Base-by-base conservation (phyloP, 2,797 vertebrate genomes). In the Poecile montanus region DNA sequence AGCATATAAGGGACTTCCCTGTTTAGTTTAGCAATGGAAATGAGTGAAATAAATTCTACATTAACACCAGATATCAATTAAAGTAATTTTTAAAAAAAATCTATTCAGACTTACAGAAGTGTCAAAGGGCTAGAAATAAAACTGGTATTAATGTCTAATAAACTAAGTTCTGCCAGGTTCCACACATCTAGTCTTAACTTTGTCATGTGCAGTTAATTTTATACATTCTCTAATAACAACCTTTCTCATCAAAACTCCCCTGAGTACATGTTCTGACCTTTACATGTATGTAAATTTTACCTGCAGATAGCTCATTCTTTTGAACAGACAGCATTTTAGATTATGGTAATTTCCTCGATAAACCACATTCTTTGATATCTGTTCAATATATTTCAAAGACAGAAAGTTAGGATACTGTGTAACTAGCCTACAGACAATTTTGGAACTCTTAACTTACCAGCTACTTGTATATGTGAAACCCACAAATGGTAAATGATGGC, bases 381-480 rank as follows among this genome's bases (percentile, higher is more conserved):
- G 25, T 32, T 45, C n/a, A 54, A 22, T 2, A 68, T 6, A 9
- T 62, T 92, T 68, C 60, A 67, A 44, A 79, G 38, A 58, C 15
- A 85, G 56, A 63, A 89, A 63, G 30, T 73, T 48, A 21, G 4
- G 47, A n/a, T 29, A 61, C 6, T 32, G 23, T n/a, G 2, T 45
- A 85, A 48, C 15, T 25, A 62, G 16, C 6, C 27, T 22, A 58
- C 16, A 30, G 48, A 53, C 7, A 53, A 42, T 29, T 83, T 22
- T 34, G 30, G 50, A 85, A 45, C 7, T 85, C 54, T 65, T 75
- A 62, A 97, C 99, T 99, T 98, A 99, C 99, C 99, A 99, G 98
- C 99, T 99, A 97, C 99, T 99, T 81, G 99, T 99, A 76, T 99
- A 99, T 54, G 99, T 99, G 96, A 99, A 99, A 91, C 99, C 99